Conservation (phyloP, 2,113 vertebrate genomes). For the Vanacampus margaritifer region DNA sequence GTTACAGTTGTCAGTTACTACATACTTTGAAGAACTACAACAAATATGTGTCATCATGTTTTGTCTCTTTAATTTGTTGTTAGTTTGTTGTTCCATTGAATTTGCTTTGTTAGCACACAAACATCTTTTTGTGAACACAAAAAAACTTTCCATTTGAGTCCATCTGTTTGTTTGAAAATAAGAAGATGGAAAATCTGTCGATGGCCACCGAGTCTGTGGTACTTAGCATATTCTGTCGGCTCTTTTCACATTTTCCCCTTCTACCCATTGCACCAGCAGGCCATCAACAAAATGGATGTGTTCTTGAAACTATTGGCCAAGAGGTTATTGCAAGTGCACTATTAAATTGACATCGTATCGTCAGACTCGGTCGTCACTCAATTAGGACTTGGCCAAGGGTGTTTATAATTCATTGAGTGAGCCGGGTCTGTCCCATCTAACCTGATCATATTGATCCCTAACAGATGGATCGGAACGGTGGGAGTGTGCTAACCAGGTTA, state of each 20-base stretch:
- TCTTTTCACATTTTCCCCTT: neutral
- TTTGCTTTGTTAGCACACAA: neutral
- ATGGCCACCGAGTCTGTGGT: neutral
- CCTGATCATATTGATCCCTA: conserved; percentile 37
- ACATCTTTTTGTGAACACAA: neutral
- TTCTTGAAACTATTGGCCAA: conserved; percentile 3
- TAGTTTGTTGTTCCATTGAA: neutral
- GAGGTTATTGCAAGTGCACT: conserved; percentile 12
- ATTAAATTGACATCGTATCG: conserved; percentile 27
- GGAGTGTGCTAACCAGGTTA: conserved; percentile 40
- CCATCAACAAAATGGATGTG: neutral
- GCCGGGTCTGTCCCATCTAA: conserved; percentile 18
- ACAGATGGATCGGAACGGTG: conserved; percentile 43
- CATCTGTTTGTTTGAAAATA: neutral
- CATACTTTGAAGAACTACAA: neutral
- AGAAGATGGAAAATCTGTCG: neutral
- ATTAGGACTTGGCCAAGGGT: conserved; percentile 15
- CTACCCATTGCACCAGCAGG: neutral
- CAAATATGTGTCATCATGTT: neutral
- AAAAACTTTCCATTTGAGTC: neutral
- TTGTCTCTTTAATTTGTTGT: no score
- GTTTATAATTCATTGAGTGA: conserved; percentile 17
- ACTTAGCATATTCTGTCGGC: neutral
- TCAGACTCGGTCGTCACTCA: neutral
- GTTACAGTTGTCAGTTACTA: no score